Evolutionary conservation across 2,797 vertebrate species (phyloP), one percentile per base, ranked within the genome.

Genomic region (Crenuchus spilurus): DNA sequence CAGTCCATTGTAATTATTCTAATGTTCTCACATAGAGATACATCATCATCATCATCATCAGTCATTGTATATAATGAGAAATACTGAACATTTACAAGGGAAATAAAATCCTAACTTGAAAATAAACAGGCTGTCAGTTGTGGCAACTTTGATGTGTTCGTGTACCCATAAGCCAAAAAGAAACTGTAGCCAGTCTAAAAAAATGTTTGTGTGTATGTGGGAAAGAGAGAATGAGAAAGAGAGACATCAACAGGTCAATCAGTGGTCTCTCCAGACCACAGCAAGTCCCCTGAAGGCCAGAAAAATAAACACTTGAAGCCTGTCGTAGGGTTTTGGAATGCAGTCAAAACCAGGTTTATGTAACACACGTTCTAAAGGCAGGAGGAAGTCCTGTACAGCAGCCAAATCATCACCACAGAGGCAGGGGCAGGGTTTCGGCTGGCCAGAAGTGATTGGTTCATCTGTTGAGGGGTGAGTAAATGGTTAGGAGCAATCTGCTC

Each of bases 241-340:
- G 26, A 6, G 16, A 64, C 41, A 64, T 33, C 26, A 18, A 20
- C 24, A 64, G 62, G 42, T 63, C 60, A 46, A 28, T 44, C 60
- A 30, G 60, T 9, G 22, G 4, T 30, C 41, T 24, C 22, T 30
- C 16, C 13, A 62, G 41, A 64, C 41, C 61, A 30, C 61, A 64
- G 41, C 16, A 18, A 28, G 41, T 30, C 18, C 24, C 14, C 22
- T 4, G 8, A 64, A 31, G 41, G 24, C 22, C 31, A 18, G 69
- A 60, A 48, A 75, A 72, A 70, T 64, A 72, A 79, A 73, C 22
- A 79, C 74, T 33, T 26, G 33, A 16, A 39, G 61, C 9, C 44
- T 37, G 39, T 18, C 3, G 26, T 31, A 7, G 61, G 58, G 37
- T 26, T 26, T 24, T 62, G 58, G 58, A 35, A 60, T 6, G 13